Conservation (phyloP, 2,113 vertebrate genomes). For the Theristicus caerulescens region DNA sequence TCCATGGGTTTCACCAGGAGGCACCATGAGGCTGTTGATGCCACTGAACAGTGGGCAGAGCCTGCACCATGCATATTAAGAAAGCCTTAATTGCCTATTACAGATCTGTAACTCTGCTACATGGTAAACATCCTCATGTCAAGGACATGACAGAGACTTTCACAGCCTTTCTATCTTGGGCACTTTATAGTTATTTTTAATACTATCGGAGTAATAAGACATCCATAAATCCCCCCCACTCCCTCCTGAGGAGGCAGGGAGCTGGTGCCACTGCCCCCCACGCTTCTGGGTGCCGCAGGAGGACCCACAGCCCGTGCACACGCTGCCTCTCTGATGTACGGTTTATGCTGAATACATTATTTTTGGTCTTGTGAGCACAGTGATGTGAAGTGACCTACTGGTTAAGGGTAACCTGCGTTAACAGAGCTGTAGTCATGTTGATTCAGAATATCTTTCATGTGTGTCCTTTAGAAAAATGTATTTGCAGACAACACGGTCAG, state of each 20-base stretch:
- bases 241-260: neutral
- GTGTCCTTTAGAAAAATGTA: slow-evolving; percentile 30
- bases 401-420: neutral
- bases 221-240: accelerated
- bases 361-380: slow-evolving; percentile 39
- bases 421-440: slow-evolving; percentile 7
- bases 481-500: neutral
- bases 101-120: neutral
- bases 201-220: neutral
- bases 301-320: neutral
- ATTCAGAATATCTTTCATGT: slow-evolving; percentile 11
- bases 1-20: neutral
- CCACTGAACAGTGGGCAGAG: neutral
- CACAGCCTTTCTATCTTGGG: neutral
- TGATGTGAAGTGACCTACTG: slow-evolving; percentile 11
- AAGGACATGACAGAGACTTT: neutral
- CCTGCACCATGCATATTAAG: neutral
- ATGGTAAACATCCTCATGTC: neutral
- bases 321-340: accelerated
- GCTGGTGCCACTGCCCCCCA: neutral
- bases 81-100: neutral
- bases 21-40: neutral
- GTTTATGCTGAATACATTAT: neutral
- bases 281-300: accelerated
- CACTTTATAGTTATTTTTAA: neutral